Evolutionary conservation across 2,113 vertebrate genomes (phyloP), one percentile per base, ranked within the genome.

Genomic region (Hystrix cristata): DNA sequence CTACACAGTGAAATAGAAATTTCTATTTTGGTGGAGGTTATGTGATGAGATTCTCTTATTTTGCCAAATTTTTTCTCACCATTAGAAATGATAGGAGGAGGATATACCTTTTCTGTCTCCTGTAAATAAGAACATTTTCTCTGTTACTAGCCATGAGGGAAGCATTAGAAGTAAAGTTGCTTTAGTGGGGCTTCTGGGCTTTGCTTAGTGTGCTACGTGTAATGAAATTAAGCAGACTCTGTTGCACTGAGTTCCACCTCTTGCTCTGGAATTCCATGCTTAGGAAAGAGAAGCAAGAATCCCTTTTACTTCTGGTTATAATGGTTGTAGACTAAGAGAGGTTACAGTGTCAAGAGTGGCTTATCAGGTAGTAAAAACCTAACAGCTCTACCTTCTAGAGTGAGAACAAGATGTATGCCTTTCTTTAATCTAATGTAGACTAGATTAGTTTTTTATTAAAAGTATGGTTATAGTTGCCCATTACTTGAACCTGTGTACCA

Each of bases 371-470:
- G 29, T 81, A 53, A 87, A 95, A 95, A 51, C n/a, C 38, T 72
- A 85, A 53, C 6, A 81, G 55, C 19, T 55, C n/a, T 1, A 57
- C 46, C 11, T 94, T 88, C 78, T 93, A 64, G 53, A 95, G 95
- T 82, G 71, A 90, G 57, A 83, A 46, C 48, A 82, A 91, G 12
- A 59, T 74, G 46, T 46, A 31, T 80, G 23, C 62, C 95, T 95
- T 82, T 72, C 14, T 84, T 85, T 89, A 43, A 51, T 21, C 43
- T 84, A 84, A 88, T 88, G 23, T 95, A 12, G 9, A n/a, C 62
- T 87, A 14, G 51, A 60, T 87, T 85, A 27, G 0, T 67, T 91
- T 96, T 85, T 81, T 43, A 53, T 94, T 67, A 95, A 55, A 91
- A 21, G 48, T 38, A 16, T 95, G 53, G 53, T 95, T 84, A 94